Conservation (phyloP, 2,888 invertebrate species). For the Pharmacophagus antenor region DNA sequence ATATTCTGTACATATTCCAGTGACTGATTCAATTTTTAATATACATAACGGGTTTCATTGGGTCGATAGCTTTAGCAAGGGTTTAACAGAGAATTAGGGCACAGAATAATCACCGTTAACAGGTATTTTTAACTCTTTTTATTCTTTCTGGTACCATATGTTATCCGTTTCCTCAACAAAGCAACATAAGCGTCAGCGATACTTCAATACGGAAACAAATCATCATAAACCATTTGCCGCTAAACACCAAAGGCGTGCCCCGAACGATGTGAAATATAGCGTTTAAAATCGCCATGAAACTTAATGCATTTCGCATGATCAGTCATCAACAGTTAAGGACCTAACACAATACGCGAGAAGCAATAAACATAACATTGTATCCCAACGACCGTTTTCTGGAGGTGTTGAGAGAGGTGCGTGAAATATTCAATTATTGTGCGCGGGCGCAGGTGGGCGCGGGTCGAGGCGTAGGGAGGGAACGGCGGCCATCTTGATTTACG, state of each 20-base stretch:
- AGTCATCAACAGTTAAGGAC: slow-evolving; percentile 78
- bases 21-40: too few relatives aligned
- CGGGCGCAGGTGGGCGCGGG: slow-evolving; percentile 67
- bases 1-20: too few relatives aligned
- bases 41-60: too few relatives aligned
- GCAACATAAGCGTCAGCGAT: slow-evolving; percentile 47
- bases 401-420: slow-evolving; percentile 78
- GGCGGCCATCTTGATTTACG: slow-evolving; percentile 79
- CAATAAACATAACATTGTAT: slow-evolving; percentile 77
- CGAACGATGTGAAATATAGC: slow-evolving; percentile 76
- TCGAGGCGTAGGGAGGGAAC: slow-evolving; percentile 44
- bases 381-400: slow-evolving; percentile 56
- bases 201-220: slow-evolving; percentile 75
- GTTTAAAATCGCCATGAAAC: slow-evolving; percentile 76
- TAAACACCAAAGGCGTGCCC: slow-evolving; percentile 65
- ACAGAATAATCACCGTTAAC: too few relatives aligned
- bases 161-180: slow-evolving; percentile 51
- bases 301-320: slow-evolving; percentile 75
- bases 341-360: slow-evolving; percentile 74
- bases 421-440: slow-evolving; percentile 79
- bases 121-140: not conserved
- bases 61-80: too few relatives aligned
- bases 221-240: slow-evolving; percentile 74
- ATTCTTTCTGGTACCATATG: slow-evolving; percentile 25
- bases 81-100: too few relatives aligned